Conservation (phyloP, 2,888 invertebrate genomes). For the Drosophila fungiperda region DNA sequence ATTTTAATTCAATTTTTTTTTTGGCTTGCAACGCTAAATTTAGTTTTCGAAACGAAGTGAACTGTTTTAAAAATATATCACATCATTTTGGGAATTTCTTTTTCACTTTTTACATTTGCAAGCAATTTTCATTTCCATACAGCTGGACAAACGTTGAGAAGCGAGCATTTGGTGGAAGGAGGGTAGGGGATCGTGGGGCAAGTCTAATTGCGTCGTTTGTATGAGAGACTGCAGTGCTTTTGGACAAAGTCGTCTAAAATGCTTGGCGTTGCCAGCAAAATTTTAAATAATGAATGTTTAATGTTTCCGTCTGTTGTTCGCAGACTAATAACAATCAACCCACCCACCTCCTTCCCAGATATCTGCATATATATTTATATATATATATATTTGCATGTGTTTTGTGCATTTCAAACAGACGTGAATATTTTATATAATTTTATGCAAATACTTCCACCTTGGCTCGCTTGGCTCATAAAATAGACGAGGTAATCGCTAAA, state of each 20-base stretch:
- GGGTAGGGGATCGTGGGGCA: neutral
- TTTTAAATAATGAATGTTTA: slow-evolving; percentile 78
- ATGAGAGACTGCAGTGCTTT: slow-evolving; percentile 60
- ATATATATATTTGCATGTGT: slow-evolving; percentile 1
- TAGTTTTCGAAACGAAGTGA: slow-evolving; percentile 43
- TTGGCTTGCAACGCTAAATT: slow-evolving; percentile 62
- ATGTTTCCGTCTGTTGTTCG: slow-evolving; percentile 67
- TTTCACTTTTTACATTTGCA: slow-evolving; percentile 11
- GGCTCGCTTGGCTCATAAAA: slow-evolving; percentile 41
- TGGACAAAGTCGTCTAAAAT: slow-evolving; percentile 50
- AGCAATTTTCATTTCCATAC: slow-evolving; percentile 14
- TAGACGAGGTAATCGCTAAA: slow-evolving; percentile 34
- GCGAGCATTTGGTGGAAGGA: neutral
- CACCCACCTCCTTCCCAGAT: slow-evolving; percentile 1
- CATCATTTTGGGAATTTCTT: slow-evolving; percentile 49
- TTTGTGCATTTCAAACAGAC: slow-evolving; percentile 32
- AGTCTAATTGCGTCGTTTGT: slow-evolving; percentile 70
- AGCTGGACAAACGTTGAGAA: slow-evolving; percentile 58
- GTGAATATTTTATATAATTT: slow-evolving; percentile 56
- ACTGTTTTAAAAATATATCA: slow-evolving; percentile 51
- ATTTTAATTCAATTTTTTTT: slow-evolving; percentile 68
- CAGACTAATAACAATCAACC: slow-evolving; percentile 28
- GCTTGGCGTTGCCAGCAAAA: slow-evolving; percentile 57
- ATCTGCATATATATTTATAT: neutral
- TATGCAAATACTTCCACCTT: slow-evolving; percentile 53